Evolutionary conservation across 2,888 invertebrate genomes (phyloP), one percentile per base, ranked within the genome.

Genomic region (Tuta absoluta): DNA sequence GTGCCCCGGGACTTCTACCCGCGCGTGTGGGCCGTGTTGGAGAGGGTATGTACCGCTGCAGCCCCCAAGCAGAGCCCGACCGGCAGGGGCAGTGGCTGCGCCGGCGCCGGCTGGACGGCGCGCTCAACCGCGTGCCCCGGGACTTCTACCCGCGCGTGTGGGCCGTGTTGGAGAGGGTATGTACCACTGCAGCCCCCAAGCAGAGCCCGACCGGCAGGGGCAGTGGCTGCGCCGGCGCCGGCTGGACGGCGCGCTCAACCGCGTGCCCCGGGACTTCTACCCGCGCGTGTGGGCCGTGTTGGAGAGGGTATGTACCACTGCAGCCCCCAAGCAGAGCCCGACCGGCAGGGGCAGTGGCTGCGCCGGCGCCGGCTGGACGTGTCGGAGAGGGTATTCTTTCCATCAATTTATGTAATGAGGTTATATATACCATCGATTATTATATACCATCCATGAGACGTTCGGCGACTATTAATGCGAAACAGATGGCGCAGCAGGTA

Each of bases 1-100:
- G 99, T 99, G 1, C 99, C 99, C 0, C 92, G 97, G 63, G 98
- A 98, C 80, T 99, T 99, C 92, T 99, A 99, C 86, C 96, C 98
- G 0, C 93, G 97, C 69, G 97, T 99, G 12, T 99, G 99, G 99
- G 94, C 94, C 38, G 96, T 98, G 58, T 90, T 98, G 17, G 98
- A 98, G 92, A 94, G 94, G 89, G 97, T 96, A 92, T 37, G 37
- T n/a, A n/a, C n/a, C 37, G 5, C 5, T 28, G 51, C 86, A 94
- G 88, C 80, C 89, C 89, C 65, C 93, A 93, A 63, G 93, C 93
- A 12, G 94, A 94, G 73, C 94, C 94, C 14, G 98, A 98, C 79
- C 93, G 96, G 1, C 98, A 98, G 85, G 99, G 99, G 0, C 99
- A 99, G 84, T 99, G 99, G 99, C 90, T 99, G 75, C 93, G 99